Conservation (phyloP, 2,888 invertebrate species). For the Lasioglossum calceatum region DNA sequence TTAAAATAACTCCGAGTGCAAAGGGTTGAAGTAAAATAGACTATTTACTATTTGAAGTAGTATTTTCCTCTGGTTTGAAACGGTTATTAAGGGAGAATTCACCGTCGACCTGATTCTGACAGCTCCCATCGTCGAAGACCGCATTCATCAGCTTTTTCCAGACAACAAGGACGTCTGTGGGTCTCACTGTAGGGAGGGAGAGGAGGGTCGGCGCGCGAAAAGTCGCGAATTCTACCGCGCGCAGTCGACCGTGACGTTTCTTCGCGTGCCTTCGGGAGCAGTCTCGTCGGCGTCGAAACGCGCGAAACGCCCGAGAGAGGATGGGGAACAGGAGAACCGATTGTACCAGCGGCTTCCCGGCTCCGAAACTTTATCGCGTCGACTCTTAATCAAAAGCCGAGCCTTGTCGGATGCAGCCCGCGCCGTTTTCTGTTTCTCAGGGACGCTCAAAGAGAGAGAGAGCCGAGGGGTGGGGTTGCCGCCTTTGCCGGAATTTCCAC, state of each 20-base stretch:
- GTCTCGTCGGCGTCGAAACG: background rate
- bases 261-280: background rate
- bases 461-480: conserved; percentile 1
- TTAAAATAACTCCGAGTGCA: too few species aligned
- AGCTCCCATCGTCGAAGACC: background rate
- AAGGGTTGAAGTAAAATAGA: too few species aligned
- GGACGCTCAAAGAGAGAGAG: conserved; percentile 12
- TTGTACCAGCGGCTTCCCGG: conserved; percentile 9
- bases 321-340: background rate
- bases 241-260: background rate
- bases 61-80: too few species aligned
- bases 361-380: conserved; percentile 40
- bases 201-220: background rate
- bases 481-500: conserved; percentile 58
- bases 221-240: conserved; percentile 5
- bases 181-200: background rate
- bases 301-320: background rate
- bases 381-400: conserved; percentile 56
- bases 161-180: background rate
- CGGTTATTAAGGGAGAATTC: too few species aligned
- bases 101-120: background rate
- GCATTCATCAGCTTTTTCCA: background rate
- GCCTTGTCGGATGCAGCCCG: conserved; percentile 38
- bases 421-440: conserved; percentile 22
- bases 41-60: too few species aligned